These are phyloP conservation scores for Harpagoxenus sublaevis DNA, from an alignment of 2,888 invertebrate species.

Conservation along the genomic window DNA sequence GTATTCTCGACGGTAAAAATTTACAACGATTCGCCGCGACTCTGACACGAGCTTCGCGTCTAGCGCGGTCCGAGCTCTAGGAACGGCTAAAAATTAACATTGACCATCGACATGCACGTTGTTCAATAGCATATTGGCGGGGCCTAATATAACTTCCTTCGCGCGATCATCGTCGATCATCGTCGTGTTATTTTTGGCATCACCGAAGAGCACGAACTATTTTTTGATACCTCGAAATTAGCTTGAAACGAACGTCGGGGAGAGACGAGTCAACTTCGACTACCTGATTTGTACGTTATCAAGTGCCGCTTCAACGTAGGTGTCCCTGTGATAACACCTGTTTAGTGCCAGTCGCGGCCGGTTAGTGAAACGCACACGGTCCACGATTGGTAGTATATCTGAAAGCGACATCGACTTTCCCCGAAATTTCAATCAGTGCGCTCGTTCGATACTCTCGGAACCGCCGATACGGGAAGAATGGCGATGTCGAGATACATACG, in stretches of 20 bases:
- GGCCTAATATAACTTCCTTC: background rate
- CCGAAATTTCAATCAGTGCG: slow-evolving; percentile 39
- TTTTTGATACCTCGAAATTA: slow-evolving; percentile 12
- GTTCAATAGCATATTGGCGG: background rate
- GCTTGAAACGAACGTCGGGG: background rate
- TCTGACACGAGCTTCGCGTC: background rate
- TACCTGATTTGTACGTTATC: background rate
- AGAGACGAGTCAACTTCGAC: background rate
- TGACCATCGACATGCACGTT: background rate
- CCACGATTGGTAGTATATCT: slow-evolving; percentile 9
- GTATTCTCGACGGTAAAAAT: slow-evolving; percentile 23
- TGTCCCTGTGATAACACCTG: slow-evolving; percentile 26
- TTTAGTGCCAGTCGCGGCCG: background rate
- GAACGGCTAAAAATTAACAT: background rate
- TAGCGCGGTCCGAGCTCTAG: background rate
- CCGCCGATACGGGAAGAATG: slow-evolving; percentile 46
- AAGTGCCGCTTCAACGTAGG: background rate
- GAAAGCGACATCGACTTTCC: slow-evolving; percentile 33
- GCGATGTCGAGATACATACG: slow-evolving; percentile 32
- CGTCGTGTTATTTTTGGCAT: slow-evolving; percentile 36
- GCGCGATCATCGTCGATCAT: slow-evolving; percentile 15
- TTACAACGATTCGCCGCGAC: background rate
- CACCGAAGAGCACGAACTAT: slow-evolving; percentile 9
- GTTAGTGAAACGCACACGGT: background rate
- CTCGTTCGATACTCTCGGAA: slow-evolving; percentile 3